Evolutionary conservation across 1,140 invertebrate genomes (phyloP).

Genomic region (Batillaria attramentaria): DNA sequence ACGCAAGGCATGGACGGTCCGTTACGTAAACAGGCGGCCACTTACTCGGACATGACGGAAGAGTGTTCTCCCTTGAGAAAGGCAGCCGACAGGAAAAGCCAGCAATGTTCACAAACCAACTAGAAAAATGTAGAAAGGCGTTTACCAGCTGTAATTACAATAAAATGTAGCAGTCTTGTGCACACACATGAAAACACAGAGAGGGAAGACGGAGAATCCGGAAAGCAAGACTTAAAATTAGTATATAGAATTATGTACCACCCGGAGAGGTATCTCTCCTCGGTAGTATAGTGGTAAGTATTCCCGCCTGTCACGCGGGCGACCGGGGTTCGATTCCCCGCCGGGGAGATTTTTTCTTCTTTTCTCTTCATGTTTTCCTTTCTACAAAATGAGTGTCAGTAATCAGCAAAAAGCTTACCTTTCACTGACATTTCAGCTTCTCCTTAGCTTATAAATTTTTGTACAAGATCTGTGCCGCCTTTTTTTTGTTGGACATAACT

Average conservation of each 20-base stretch:
- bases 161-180: background rate
- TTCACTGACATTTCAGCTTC: background rate
- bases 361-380: conserved; percentile 16
- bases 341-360: conserved; percentile 14
- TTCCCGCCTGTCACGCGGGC: conserved; percentile 16
- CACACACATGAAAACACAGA: background rate
- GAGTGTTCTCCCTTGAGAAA: too few relatives aligned
- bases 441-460: background rate
- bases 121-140: too few relatives aligned
- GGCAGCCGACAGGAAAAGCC: too few relatives aligned
- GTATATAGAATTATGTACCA: background rate
- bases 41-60: too few relatives aligned
- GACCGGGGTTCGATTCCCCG: conserved; percentile 15
- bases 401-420: background rate
- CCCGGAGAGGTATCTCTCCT: background rate
- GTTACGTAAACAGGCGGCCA: background rate
- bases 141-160: too few relatives aligned
- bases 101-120: background rate
- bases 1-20: background rate
- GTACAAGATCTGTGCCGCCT: background rate
- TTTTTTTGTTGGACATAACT: background rate
- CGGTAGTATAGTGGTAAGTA: conserved; percentile 20
- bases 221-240: background rate
- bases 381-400: too few relatives aligned
- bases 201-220: background rate